Conservation (phyloP, 2,888 invertebrate genomes). For the Drosophila lutescens region DNA sequence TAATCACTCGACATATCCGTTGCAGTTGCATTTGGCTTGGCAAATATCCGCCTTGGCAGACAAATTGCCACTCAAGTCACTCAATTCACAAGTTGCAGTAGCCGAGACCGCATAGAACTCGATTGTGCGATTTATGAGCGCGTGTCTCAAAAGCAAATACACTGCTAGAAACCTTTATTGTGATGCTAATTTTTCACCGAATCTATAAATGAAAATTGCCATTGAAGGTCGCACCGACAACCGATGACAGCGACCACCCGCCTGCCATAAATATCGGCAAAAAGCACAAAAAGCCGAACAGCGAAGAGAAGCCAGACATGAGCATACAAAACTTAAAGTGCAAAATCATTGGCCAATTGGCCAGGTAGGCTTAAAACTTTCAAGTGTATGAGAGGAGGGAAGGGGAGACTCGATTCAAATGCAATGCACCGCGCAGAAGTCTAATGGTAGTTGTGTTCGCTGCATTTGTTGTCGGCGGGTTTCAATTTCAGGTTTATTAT, state of each 20-base stretch:
- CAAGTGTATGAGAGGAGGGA: constrained; percentile 57
- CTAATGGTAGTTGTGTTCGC: constrained; percentile 20
- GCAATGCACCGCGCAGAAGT: constrained; percentile 17
- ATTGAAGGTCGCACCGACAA: constrained; percentile 53
- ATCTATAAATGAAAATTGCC: constrained; percentile 59
- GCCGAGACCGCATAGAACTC: constrained; percentile 51
- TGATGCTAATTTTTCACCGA: constrained; percentile 61
- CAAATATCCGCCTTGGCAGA: constrained; percentile 40
- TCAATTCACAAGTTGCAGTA: constrained; percentile 37
- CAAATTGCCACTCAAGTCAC: constrained; percentile 46
- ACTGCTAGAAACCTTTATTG: constrained; percentile 42
- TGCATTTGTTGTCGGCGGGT: constrained; percentile 39
- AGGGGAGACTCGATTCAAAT: constrained; percentile 25
- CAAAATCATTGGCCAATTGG: constrained; percentile 49
- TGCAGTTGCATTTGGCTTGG: constrained; percentile 27
- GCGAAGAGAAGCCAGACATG: constrained; percentile 22
- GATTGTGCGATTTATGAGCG: constrained; percentile 47
- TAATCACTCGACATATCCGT: constrained; percentile 35
- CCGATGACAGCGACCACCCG: constrained; percentile 25
- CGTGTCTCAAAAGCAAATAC: constrained; percentile 20
- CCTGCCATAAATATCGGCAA: constrained; percentile 28
- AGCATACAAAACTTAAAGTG: constrained; percentile 32
- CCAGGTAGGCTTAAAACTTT: constrained; percentile 47
- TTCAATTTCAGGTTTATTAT: constrained; percentile 63
- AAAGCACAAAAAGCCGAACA: constrained; percentile 2